Evolutionary conservation across 2,797 vertebrate genomes (phyloP), one percentile per base, ranked within the genome.

Genomic region (Austrolebias charrua): DNA sequence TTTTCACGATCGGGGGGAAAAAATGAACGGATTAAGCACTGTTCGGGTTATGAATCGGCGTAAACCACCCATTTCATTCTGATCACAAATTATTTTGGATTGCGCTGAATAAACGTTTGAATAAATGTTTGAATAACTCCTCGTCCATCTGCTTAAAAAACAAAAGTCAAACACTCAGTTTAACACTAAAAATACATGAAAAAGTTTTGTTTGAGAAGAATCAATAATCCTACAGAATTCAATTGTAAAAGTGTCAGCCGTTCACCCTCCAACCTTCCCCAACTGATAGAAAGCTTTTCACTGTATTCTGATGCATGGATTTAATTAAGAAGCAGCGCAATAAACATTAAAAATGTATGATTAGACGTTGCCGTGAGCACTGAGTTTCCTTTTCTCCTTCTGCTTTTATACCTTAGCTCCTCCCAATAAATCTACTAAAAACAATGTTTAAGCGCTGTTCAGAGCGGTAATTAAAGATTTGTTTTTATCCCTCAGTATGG

Each of bases 261-360:
- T 55, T 55, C 61, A 47, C 24, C 53, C 55, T 52, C 29, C 29
- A 19, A 60, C 31, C 79, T 60, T 60, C 56, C 50, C 49, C 45
- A 69, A 70, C 66, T 87, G 71, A 85, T 89, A 85, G 81, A 8
- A 13, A 71, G 63, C 73, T 91, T 92, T 81, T 82, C 63, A 69
- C 69, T 84, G 79, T 68, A 86, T 80, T 71, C 66, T 91, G 89
- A 92, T 93, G 84, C 92, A 95, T 93, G 90, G 85, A 85, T 94
- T 95, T 95, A 95, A 95, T 95, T 94, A 94, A 93, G 81, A 92
- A 88, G 90, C 89, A 85, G 84, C 55, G 67, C 87, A 93, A 94
- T 93, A 90, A 93, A 90, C 89, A 90, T 93, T 92, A 92, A 88
- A 90, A 92, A 94, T 95, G 94, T 83, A 92, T 88, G 89, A 90